Base-by-base conservation (phyloP, 2,888 invertebrate species). In the Perithous albicinctus region DNA sequence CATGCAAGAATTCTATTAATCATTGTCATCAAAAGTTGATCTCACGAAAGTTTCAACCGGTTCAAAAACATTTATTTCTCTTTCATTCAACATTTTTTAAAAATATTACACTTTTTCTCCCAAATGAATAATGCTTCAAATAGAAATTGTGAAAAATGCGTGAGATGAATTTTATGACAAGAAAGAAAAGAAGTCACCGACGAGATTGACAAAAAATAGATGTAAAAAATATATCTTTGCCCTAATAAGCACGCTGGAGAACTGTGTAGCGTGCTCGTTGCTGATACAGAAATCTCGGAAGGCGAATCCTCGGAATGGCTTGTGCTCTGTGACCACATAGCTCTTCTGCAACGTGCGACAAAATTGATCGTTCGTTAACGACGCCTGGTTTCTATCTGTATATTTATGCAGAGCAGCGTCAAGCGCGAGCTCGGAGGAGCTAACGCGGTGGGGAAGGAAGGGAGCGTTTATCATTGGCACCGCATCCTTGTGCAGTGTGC, bases 391-490 rank as follows among this genome's bases (percentile, higher is more conserved):
- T 80, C 38, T 74, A 67, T 64, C 48, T 54, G 38, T 63, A 79
- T 73, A 69, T 75, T 64, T 56, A 75, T 75, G 46, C 54, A 23
- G 35, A 70, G 23, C 63, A 63, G 26, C 61, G 12, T 69, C 43
- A 75, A 12, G n/a, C 48, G n/a, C 48, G 26, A 43, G 59, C 35
- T 18, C 32, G 41, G 26, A 46, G 51, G 41, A 35, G 23, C 32
- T 10, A 41, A 18, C 29, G 29, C 18, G 10, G 46, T 18, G 43
- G 64, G 26, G 59, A 46, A n/a, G 43, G 69, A 48, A 35, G 43
- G 59, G 41, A 56, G 70, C 76, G 80, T 80, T 80, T 80, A 80
- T 80, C 80, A 80, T 80, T 80, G 80, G 80, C 76, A 76, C 76
- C 32, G 80, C 76, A 80, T 80, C 80, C 80, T 80, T 70, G 80